phyloP scores from a whole-genome alignment of 2,113 vertebrate genomes.

The Notarius lentiginosus region DNA sequence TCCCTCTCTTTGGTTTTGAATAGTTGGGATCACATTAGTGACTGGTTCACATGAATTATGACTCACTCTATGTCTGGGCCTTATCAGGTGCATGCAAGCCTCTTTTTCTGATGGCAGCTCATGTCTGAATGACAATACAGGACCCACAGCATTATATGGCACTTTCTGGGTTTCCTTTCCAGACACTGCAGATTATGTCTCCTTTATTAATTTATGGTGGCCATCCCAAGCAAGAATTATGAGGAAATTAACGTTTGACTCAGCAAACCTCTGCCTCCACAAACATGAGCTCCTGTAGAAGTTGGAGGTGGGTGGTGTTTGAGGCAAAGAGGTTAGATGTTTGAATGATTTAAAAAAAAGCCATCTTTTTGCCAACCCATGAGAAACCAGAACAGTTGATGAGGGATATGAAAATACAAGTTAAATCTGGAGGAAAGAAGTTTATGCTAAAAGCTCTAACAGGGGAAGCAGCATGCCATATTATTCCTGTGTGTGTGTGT shows the following conservation, averaged over 20 bases:
- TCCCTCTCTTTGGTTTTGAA: conserved; percentile 46
- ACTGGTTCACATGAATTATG: conserved; percentile 88
- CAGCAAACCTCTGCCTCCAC: conserved; percentile 65
- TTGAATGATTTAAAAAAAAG: conserved; percentile 46
- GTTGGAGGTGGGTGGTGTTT: conserved; percentile 24
- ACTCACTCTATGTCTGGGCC: conserved; percentile 83
- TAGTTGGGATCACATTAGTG: conserved; percentile 81
- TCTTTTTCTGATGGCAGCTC: conserved; percentile 81
- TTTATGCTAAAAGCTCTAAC: conserved; percentile 48
- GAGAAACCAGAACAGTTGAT: conserved; percentile 45
- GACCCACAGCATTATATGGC: conserved; percentile 88
- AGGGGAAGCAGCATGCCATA: conserved; percentile 45
- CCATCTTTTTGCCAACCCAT: conserved; percentile 38
- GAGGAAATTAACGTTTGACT: conserved; percentile 79
- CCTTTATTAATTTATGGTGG: conserved; percentile 91
- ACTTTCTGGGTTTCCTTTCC: conserved; percentile 90
- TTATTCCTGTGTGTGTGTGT: conserved; percentile 40
- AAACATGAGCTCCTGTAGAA: conserved; percentile 18
- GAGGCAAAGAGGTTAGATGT: conserved; percentile 47
- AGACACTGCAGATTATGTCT: conserved; percentile 97
- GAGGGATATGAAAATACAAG: conserved; percentile 28
- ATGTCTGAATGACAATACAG: conserved; percentile 95
- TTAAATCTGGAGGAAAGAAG: conserved; percentile 46
- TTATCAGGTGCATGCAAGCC: conserved; percentile 95
- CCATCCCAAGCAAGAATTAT: conserved; percentile 76